Evolutionary conservation across 1,140 invertebrate species (phyloP).

Genomic region (Drosophila mojavensis): DNA sequence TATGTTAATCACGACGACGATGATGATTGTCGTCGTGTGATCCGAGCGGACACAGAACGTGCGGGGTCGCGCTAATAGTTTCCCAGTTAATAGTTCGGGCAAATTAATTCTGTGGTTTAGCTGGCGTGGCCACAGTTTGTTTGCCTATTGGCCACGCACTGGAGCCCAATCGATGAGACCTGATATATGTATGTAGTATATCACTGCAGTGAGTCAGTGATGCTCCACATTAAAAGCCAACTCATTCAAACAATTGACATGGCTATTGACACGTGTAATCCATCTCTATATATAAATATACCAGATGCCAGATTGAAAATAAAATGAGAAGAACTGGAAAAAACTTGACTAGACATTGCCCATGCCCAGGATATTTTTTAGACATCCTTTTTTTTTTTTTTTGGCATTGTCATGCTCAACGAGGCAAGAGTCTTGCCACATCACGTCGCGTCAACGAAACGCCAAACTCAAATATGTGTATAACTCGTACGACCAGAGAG

Average conservation of each 20-base stretch:
- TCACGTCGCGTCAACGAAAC: conserved; percentile 73
- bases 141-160: neutral
- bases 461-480: conserved; percentile 55
- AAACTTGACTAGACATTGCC: conserved; percentile 52
- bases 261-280: conserved; percentile 76
- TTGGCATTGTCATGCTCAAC: conserved; percentile 68
- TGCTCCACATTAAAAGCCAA: conserved; percentile 25
- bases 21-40: conserved; percentile 15
- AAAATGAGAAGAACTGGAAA: conserved; percentile 20
- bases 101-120: conserved; percentile 32
- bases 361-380: conserved; percentile 7
- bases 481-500: conserved; percentile 11
- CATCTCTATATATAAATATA: conserved; percentile 11
- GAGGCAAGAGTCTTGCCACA: conserved; percentile 57
- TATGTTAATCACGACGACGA: conserved; percentile 30
- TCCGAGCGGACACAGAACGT: neutral
- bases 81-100: conserved; percentile 9
- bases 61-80: neutral
- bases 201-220: neutral
- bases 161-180: no score
- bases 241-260: conserved; percentile 75
- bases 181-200: neutral
- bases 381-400: conserved; percentile 29
- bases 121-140: conserved; percentile 4
- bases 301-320: conserved; percentile 3